Base-by-base conservation (phyloP, 2,888 invertebrate genomes). In the Protophormia terraenovae region DNA sequence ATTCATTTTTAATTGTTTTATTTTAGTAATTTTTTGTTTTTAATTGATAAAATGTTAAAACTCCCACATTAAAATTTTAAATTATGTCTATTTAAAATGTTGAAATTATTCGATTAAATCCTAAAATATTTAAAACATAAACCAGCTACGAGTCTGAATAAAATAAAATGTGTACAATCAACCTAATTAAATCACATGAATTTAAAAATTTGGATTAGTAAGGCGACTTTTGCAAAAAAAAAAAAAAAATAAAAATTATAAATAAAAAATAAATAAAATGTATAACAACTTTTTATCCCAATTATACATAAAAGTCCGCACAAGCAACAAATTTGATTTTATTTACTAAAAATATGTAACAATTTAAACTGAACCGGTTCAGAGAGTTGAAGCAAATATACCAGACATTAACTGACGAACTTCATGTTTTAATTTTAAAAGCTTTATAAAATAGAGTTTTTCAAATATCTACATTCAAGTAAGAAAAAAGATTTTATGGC, bases 351-450 rank as follows among this genome's bases (percentile, higher is more conserved):
- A 81, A 77, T 53, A 22, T 80, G 50, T 62, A 67, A 67, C 67
- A 71, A 58, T n/a, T n/a, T n/a, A n/a, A n/a, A n/a, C 67, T 41
- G 50, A 77, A 84, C 84, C 77, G 73, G 84, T 77, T 72, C 60
- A 10, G 24, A 73, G 66, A 60, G 50, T 41, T 75, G 29, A 29
- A 50, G 14, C 29, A 3, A 47, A 38, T 55, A 64, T 24, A 29
- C 4, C 24, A 45, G 22, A 22, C n/a, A 50, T 12, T n/a, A 50
- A 62, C 16, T 41, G 19, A 32, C n/a, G n/a, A n/a, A n/a, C 41
- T 75, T 22, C 8, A 71, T 10, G 22, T 55, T 71, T 47, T 16
- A 47, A 45, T 38, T 29, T 50, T 50, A 41, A 78, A 83, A 83
- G 80, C 75, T 76, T 73, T 73, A 76, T 10, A 58, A 78, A 69